Evolutionary conservation across 2,113 vertebrate species (phyloP).

Genomic region (Protomyctophum bolini): DNA sequence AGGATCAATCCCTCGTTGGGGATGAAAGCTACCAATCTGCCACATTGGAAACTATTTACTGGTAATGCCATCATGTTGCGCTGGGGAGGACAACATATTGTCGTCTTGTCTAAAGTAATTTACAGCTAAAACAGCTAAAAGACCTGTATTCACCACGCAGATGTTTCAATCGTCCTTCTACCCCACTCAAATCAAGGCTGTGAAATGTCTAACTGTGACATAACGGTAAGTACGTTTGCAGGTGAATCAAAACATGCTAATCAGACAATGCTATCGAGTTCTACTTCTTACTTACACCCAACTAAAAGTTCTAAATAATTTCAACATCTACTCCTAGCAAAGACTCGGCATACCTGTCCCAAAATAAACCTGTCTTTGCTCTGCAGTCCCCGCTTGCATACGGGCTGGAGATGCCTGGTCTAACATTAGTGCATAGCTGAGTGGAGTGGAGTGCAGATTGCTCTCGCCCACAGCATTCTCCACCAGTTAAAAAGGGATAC

Average conservation of each 20-base stretch:
- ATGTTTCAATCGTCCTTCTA: not conserved
- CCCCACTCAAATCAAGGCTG: not conserved
- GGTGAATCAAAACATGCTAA: too few relatives aligned
- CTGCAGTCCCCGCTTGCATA: slow-evolving; percentile 27
- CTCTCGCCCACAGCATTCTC: slow-evolving; percentile 10
- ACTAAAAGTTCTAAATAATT: too few relatives aligned
- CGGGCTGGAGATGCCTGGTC: slow-evolving; percentile 45
- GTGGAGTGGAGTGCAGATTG: slow-evolving; percentile 45
- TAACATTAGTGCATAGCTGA: slow-evolving; percentile 66
- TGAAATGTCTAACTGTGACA: too few relatives aligned
- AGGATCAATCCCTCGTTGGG: slow-evolving; percentile 28
- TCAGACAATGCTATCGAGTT: too few relatives aligned
- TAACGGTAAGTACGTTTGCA: too few relatives aligned
- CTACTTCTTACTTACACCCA: too few relatives aligned
- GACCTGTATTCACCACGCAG: not conserved
- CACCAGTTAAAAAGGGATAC: slow-evolving; percentile 40
- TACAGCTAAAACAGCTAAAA: not conserved
- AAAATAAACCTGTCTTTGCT: slow-evolving; percentile 51
- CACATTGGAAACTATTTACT: slow-evolving; percentile 54
- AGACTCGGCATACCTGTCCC: slow-evolving; percentile 48
- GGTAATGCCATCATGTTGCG: slow-evolving; percentile 16
- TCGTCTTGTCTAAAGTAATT: not conserved
- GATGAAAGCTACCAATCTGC: slow-evolving; percentile 17
- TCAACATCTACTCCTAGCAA: not conserved
- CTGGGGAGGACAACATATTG: slow-evolving; percentile 8